Conservation (phyloP, 37 sponge, comb jelly and placozoan genomes). For the Eunapius fragilis region DNA sequence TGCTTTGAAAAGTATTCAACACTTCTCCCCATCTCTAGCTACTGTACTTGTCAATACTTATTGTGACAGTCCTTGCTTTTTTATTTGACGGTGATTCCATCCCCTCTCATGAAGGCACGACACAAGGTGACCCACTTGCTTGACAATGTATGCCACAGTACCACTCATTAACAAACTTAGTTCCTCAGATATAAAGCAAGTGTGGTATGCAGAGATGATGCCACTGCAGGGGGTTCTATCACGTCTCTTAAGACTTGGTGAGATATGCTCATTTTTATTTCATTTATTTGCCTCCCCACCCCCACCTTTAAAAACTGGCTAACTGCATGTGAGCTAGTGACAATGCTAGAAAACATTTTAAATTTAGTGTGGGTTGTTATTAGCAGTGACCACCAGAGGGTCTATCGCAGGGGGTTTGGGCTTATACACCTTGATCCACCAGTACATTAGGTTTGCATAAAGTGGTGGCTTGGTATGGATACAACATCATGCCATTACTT, state of each 20-base stretch:
- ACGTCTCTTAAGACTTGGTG: conserved; percentile 25
- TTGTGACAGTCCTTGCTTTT: conserved; percentile 6
- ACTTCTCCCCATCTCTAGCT: conserved; percentile 35
- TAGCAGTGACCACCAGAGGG: no score
- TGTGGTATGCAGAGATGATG: conserved; percentile 57
- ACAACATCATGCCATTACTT: no score
- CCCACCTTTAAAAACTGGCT: no score
- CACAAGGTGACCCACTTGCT: conserved; percentile 57
- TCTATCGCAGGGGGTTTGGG: no score
- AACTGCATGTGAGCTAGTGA: no score
- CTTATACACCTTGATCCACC: no score
- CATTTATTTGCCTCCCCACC: no score
- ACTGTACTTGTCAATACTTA: conserved; percentile 46
- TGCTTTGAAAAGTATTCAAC: neutral
- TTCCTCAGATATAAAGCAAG: conserved; percentile 15
- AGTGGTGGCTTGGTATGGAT: no score
- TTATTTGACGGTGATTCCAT: conserved; percentile 43
- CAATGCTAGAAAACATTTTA: no score
- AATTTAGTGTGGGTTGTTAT: no score
- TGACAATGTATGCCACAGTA: conserved; percentile 57
- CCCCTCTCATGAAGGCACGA: conserved; percentile 47
- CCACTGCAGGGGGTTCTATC: conserved; percentile 25
- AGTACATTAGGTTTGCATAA: no score
- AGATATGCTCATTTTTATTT: neutral
- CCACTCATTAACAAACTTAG: no score